Conservation (phyloP, 1,140 invertebrate species). For the Riptortus pedestris region DNA sequence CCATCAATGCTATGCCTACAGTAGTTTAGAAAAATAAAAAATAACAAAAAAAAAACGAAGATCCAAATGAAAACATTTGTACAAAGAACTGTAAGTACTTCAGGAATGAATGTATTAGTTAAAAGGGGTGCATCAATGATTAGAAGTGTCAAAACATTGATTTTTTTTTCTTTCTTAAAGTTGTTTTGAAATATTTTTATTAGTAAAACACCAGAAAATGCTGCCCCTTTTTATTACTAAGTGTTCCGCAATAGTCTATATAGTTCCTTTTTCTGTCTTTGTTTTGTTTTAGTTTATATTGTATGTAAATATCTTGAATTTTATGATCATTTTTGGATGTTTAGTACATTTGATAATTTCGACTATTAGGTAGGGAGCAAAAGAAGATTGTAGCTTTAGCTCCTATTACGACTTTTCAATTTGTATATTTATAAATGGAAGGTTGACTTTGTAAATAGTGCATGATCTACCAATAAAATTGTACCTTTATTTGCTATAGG, state of each 20-base stretch:
- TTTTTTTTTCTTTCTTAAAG: constrained; percentile 1
- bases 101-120: not conserved
- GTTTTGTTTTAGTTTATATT: constrained; percentile 12
- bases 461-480: not conserved
- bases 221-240: not conserved
- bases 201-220: not conserved
- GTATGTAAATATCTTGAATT: constrained; percentile 13
- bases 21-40: constrained; percentile 6
- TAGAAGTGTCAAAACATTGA: not conserved
- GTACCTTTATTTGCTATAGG: not conserved
- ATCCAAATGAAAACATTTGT: too few relatives aligned
- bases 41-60: not conserved
- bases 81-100: not conserved
- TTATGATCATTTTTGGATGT: constrained; percentile 15
- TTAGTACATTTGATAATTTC: constrained; percentile 3
- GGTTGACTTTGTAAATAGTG: constrained; percentile 6
- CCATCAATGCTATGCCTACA: not conserved
- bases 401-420: not conserved
- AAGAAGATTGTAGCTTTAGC: not conserved
- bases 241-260: constrained; percentile 1
- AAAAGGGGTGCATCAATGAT: not conserved
- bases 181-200: constrained; percentile 7
- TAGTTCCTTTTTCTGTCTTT: constrained; percentile 10
- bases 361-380: not conserved
- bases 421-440: constrained; percentile 9